Evolutionary conservation across 2,113 vertebrate genomes (phyloP), one percentile per base, ranked within the genome.

Genomic region (Zapus hudsonius): DNA sequence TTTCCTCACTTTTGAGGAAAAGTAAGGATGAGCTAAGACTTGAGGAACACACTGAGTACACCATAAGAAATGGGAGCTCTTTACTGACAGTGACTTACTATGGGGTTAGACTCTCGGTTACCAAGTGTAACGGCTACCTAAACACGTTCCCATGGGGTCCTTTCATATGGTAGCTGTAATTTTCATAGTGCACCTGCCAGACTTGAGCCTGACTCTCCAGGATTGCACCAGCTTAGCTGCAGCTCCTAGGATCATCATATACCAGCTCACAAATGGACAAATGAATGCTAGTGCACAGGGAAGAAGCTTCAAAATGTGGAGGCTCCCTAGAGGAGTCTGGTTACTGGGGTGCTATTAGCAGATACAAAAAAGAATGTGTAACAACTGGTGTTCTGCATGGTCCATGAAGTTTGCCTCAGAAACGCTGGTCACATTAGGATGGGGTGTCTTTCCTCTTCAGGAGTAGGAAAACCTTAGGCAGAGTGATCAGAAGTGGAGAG

Each of bases 141-240:
- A 66, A 42, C 76, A 13, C 55, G 42, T 42, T 75, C 3, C 22
- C 52, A 79, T 7, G 40, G 74, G 40, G 52, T 36, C 55, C 81
- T 75, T 73, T 91, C 81, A 87, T 70, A 79, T 40, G n/a, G 33
- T 42, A 40, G 64, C 36, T 69, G 80, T 74, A 67, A 31, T 67
- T 42, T 84, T 36, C 76, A 22, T 64, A 59, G 64, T 47, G 84
- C 44, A 47, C 57, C 69, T 78, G 67, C 69, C 29, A 15, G 67
- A 42, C 44, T 1, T 4, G 36, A 94, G 73, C 42, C 66, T 90
- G 81, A 61, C 59, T 47, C 79, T 69, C 83, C 63, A 92, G 66
- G 89, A 89, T 61, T 52, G 81, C 55, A 69, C 73, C 90, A 80
- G 90, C 86, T 88, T 40, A 74, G 87, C 55, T 31, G 74, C 42